Percentiles rank a stretch among this genome's conserved stretches.
Evolutionary conservation across 2,888 invertebrate species (phyloP).

Genomic region (Nomada flava): DNA sequence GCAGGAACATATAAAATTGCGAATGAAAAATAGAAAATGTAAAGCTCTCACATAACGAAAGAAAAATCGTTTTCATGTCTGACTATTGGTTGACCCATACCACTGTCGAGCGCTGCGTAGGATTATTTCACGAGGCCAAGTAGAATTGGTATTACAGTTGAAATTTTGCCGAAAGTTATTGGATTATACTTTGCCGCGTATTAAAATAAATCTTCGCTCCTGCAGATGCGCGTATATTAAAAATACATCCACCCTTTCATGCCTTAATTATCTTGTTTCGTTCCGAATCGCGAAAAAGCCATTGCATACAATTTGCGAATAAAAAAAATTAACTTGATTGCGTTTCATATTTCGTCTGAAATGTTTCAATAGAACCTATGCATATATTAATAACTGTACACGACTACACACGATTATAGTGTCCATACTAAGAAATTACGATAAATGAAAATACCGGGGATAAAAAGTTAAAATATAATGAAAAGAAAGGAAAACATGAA

Average conservation of each 20-base stretch:
- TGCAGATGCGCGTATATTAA: too few relatives aligned
- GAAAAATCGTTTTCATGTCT: constrained; percentile 25
- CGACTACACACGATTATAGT: too few relatives aligned
- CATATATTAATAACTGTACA: too few relatives aligned
- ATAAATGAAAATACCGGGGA: background rate
- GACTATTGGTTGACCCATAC: constrained; percentile 32
- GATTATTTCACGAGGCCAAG: background rate
- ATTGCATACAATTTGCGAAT: too few relatives aligned
- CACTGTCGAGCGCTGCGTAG: constrained; percentile 25
- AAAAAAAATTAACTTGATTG: too few relatives aligned
- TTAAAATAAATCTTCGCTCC: background rate
- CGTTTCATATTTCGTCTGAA: too few relatives aligned
- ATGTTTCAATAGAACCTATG: too few relatives aligned
- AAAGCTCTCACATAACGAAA: background rate
- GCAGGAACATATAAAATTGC: background rate
- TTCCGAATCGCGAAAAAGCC: too few relatives aligned
- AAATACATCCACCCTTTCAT: background rate
- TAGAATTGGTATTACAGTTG: background rate
- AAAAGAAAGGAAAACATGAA: background rate
- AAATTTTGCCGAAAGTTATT: background rate
- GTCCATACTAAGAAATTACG: too few relatives aligned
- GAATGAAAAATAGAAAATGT: background rate
- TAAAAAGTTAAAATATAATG: background rate
- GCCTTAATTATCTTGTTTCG: background rate
- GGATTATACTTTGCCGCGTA: background rate